Conservation (phyloP, 1,140 invertebrate species). For the Hesperophylax magnus region DNA sequence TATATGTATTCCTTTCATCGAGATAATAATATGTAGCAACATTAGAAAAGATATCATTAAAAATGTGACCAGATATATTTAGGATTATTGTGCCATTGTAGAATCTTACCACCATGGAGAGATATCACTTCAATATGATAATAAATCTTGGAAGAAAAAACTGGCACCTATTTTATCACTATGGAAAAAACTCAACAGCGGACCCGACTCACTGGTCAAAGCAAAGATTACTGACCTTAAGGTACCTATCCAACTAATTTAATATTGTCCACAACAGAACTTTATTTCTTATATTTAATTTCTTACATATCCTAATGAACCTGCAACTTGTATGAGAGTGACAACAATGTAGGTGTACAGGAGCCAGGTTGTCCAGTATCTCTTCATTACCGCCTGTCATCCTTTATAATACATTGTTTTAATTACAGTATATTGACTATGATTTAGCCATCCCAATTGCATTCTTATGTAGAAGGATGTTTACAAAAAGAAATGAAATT, state of each 20-base stretch:
- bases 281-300: too few relatives aligned
- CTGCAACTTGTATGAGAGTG: too few relatives aligned
- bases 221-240: slow-evolving; percentile 45
- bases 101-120: slow-evolving; percentile 42
- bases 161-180: slow-evolving; percentile 48
- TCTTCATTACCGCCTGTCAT: too few relatives aligned
- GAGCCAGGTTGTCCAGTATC: too few relatives aligned
- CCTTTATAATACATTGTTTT: too few relatives aligned
- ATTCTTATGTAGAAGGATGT: too few relatives aligned
- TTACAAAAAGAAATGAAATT: background rate
- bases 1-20: background rate
- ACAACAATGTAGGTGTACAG: too few relatives aligned
- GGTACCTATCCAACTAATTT: slow-evolving; percentile 20
- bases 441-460: too few relatives aligned
- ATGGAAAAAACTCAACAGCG: slow-evolving; percentile 55
- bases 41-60: background rate
- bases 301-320: too few relatives aligned
- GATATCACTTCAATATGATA: slow-evolving; percentile 27
- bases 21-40: background rate
- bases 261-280: too few relatives aligned
- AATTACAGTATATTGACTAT: too few relatives aligned
- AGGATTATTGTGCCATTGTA: slow-evolving; percentile 1
- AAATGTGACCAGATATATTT: background rate
- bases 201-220: slow-evolving; percentile 48
- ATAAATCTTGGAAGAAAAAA: slow-evolving; percentile 50